These are phyloP conservation scores for Adelges cooleyi DNA, from an alignment of 1,140 invertebrate species.

Conservation along the genomic window DNA sequence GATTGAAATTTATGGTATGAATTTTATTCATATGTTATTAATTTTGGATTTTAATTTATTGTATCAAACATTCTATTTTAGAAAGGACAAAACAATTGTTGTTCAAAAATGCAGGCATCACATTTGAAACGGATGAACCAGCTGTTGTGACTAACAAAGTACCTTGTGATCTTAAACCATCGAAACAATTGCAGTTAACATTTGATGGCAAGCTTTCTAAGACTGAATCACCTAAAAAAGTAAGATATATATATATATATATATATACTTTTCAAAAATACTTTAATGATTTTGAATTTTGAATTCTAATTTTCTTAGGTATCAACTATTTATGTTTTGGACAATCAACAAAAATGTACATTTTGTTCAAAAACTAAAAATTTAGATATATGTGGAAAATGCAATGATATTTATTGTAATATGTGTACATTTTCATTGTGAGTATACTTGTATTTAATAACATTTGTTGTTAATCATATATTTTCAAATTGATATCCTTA, in stretches of 20 bases:
- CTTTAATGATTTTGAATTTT: too few relatives aligned
- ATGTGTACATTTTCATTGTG: slow-evolving; percentile 20
- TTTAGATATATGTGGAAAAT: slow-evolving; percentile 6
- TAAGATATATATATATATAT: neutral
- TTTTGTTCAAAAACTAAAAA: slow-evolving; percentile 8
- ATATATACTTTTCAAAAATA: too few relatives aligned
- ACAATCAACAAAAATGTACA: neutral
- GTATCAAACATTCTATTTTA: neutral
- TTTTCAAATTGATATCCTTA: too few relatives aligned
- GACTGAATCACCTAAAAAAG: neutral
- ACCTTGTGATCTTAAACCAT: neutral
- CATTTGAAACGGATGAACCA: neutral
- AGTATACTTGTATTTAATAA: neutral
- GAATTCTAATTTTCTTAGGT: neutral
- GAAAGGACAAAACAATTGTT: slow-evolving; percentile 12
- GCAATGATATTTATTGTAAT: slow-evolving; percentile 9
- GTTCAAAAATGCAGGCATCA: neutral
- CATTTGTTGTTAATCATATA: too few relatives aligned
- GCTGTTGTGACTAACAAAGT: neutral
- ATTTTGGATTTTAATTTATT: neutral
- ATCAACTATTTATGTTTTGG: neutral
- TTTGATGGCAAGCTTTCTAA: slow-evolving; percentile 3
- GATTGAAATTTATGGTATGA: slow-evolving; percentile 6
- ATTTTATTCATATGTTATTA: neutral
- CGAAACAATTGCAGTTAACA: neutral